Base-by-base conservation (phyloP, 1,140 invertebrate species). In the Elymnias hypermnestra region DNA sequence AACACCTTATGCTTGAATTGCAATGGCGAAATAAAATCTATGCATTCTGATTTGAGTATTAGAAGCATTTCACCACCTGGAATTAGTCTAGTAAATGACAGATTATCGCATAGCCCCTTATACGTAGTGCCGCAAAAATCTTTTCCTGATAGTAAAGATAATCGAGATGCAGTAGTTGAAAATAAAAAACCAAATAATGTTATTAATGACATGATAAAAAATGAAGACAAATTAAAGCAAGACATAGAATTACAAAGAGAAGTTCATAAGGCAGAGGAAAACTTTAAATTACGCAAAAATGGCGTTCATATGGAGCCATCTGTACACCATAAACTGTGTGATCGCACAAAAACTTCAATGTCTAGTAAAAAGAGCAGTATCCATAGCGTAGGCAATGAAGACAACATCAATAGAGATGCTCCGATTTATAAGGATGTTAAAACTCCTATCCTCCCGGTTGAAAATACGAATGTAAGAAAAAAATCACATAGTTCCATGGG, bases 271-370 rank as follows among this genome's bases (percentile, higher is more conserved):
- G 47, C 72, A 23, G 65, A 64, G 8, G 65, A 76, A 31, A 70
- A 85, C 40, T 45, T 71, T 13, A 76, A 72, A 18, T 56, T 69
- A 26, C 52, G 70, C 12, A 73, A 69, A 54, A 72, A 74, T n/a
- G 68, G 55, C 21, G 63, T 74, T 18, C 71, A 58, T 63, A 84
- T 89, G 33, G 89, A 89, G 63, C 89, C 89, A 37, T 42, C 88
- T 10, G 83, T 88, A 1, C 89, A 91, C 69, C 89, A 90, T 57
- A 83, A 89, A 29, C 68, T 90, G 19, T 91, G 89, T 69, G 89
- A 90, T 52, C 62, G 81, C 12, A 87, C 83, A 3, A 84, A 81
- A 57, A 77, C 68, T 36, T 71, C 78, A 8, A 69, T 75, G 36
- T 76, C 72, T 22, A 78, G 75, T 38, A 79, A 77, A 36, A 84